Conservation (phyloP, 2,888 invertebrate species). For the Parnassius smintheus region DNA sequence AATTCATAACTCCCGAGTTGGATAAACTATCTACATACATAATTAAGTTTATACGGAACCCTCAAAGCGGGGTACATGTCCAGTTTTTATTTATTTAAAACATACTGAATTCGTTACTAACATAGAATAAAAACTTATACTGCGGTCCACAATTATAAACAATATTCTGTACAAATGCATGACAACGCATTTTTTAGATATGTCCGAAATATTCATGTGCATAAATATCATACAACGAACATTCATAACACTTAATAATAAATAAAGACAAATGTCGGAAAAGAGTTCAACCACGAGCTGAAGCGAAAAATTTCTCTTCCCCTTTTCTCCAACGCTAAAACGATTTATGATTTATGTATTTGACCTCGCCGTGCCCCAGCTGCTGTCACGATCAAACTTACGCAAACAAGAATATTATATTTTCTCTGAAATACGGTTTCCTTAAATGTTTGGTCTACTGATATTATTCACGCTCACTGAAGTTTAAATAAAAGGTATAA, state of each 20-base stretch:
- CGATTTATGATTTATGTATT: constrained; percentile 70
- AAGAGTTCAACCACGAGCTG: constrained; percentile 50
- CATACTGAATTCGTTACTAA: too few species aligned
- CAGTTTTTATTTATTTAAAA: too few species aligned
- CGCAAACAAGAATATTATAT: constrained; percentile 52
- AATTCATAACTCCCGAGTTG: too few species aligned
- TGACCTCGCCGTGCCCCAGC: constrained; percentile 57
- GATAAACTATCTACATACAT: too few species aligned
- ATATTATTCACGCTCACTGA: constrained; percentile 14
- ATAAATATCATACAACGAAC: too few species aligned
- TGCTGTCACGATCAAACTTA: constrained; percentile 58
- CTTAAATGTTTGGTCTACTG: constrained; percentile 18
- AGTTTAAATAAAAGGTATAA: constrained; percentile 6
- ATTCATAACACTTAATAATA: neutral
- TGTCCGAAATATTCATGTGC: too few species aligned
- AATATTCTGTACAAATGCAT: too few species aligned
- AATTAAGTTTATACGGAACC: too few species aligned
- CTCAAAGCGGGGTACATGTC: too few species aligned
- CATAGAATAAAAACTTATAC: too few species aligned
- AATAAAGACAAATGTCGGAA: constrained; percentile 41
- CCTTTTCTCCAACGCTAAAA: constrained; percentile 55
- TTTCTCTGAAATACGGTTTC: constrained; percentile 24
- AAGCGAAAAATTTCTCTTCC: constrained; percentile 53
- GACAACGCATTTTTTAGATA: too few species aligned
- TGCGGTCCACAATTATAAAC: too few species aligned